Conservation (phyloP, 2,797 vertebrate species). For the Gambelia wislizenii region DNA sequence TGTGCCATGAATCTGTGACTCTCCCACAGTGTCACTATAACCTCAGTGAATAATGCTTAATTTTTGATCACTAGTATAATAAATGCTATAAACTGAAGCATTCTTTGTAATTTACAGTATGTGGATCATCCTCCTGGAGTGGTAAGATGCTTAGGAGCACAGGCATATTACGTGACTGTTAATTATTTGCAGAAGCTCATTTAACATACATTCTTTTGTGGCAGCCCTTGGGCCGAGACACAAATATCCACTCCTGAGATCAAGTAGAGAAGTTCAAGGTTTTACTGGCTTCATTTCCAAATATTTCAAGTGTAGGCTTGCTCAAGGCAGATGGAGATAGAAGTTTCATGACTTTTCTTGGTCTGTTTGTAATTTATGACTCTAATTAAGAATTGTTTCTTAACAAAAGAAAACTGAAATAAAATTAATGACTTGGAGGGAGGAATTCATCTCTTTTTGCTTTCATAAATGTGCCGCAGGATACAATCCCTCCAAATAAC, state of each 20-base stretch:
- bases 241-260: constrained; percentile 67
- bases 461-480: constrained; percentile 18
- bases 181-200: constrained; percentile 82
- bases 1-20: constrained; percentile 48
- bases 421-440: constrained; percentile 71
- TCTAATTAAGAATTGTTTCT: constrained; percentile 73
- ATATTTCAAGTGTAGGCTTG: constrained; percentile 84
- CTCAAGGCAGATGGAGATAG: constrained; percentile 79
- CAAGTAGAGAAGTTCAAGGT: constrained; percentile 70
- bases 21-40: constrained; percentile 28
- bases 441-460: constrained; percentile 76
- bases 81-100: constrained; percentile 40
- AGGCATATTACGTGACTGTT: constrained; percentile 77
- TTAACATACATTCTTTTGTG: constrained; percentile 83
- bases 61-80: constrained; percentile 35
- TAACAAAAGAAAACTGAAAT: constrained; percentile 73
- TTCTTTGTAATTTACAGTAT: constrained; percentile 51
- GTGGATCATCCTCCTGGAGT: constrained; percentile 37
- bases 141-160: constrained; percentile 60
- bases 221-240: constrained; percentile 69
- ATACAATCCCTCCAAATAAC: constrained; percentile 39
- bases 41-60: constrained; percentile 72
- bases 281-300: constrained; percentile 78
- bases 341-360: constrained; percentile 73
- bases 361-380: constrained; percentile 81